Evolutionary conservation across 2,797 vertebrate species (phyloP), one percentile per base, ranked within the genome.

Genomic region (Ceyx erithaca): DNA sequence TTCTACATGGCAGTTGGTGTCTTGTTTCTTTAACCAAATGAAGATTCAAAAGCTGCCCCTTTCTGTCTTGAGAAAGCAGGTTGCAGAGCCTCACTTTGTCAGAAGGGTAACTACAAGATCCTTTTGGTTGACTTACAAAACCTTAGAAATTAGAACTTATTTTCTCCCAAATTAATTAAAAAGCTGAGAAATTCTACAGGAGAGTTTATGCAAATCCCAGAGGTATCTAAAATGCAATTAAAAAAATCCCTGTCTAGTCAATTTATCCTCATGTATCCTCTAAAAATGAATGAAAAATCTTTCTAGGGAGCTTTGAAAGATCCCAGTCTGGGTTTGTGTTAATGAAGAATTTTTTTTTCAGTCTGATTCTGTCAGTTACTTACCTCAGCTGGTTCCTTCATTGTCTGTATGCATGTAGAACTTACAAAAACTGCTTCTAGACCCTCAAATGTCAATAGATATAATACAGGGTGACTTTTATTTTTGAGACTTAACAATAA

Each of bases 161-260:
- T 89, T 83, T 87, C 30, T 62, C 31, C 22, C 21, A 71, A 64
- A 71, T 71, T 71, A 92, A 40, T 90, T 76, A 75, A 72, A 87
- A 83, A 40, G 40, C 37, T 76, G 80, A 71, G 64, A 76, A 95
- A 80, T 63, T 21, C 8, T 62, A 46, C 28, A 26, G 33, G n/a
- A 61, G 16, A 66, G 19, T 80, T 89, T 59, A 55, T 33, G 58
- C 41, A 66, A 30, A 85, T 85, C 40, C 62, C 81, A 72, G 71
- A 80, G 18, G 9, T 87, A 61, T 59, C 71, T 54, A 43, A 87
- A 90, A 85, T 41, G 41, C 21, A 71, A 71, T 80, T 62, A 5
- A 4, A 70, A 76, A 82, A 52, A 52, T 9, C 16, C 2, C 51
- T 40, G 45, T 37, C 49, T 84, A 54, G 21, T 57, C 12, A 55